phyloP scores from a whole-genome alignment of 2,888 invertebrate species.

The Taphrorychus bicolor region DNA sequence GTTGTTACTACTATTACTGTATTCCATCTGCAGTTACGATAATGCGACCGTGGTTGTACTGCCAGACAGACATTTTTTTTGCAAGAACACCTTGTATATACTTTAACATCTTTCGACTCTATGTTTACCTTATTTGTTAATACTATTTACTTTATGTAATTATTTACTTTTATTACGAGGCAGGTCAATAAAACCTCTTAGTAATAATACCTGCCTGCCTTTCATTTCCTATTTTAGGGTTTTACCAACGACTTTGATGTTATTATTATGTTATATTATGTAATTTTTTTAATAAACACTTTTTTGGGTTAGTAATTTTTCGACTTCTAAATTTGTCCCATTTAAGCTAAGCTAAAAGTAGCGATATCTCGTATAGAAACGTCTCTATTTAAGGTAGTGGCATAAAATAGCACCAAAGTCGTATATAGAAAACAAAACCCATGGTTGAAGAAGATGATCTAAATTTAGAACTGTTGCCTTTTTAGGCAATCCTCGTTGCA shows the following conservation, averaged over 20 bases:
- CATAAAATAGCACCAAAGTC: conserved; percentile 19
- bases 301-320: conserved; percentile 43
- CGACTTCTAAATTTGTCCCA: neutral
- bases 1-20: conserved; percentile 48
- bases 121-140: conserved; percentile 47
- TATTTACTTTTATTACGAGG: conserved; percentile 49
- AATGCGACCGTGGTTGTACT: conserved; percentile 54
- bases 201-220: conserved; percentile 51
- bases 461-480: conserved; percentile 43
- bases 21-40: conserved; percentile 49
- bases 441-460: conserved; percentile 28
- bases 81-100: conserved; percentile 43
- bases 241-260: conserved; percentile 44
- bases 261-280: conserved; percentile 47
- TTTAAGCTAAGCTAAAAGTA: neutral
- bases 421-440: conserved; percentile 19
- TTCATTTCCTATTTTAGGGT: conserved; percentile 44
- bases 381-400: neutral
- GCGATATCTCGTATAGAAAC: no score
- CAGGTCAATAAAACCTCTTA: conserved; percentile 53
- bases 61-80: conserved; percentile 52
- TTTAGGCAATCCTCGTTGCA: conserved; percentile 35
- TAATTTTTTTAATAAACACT: conserved; percentile 47
- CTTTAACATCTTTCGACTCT: conserved; percentile 47
- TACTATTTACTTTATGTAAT: conserved; percentile 48